phyloP scores from a whole-genome alignment of 1,140 invertebrate species.

The Brachionus rubens region DNA sequence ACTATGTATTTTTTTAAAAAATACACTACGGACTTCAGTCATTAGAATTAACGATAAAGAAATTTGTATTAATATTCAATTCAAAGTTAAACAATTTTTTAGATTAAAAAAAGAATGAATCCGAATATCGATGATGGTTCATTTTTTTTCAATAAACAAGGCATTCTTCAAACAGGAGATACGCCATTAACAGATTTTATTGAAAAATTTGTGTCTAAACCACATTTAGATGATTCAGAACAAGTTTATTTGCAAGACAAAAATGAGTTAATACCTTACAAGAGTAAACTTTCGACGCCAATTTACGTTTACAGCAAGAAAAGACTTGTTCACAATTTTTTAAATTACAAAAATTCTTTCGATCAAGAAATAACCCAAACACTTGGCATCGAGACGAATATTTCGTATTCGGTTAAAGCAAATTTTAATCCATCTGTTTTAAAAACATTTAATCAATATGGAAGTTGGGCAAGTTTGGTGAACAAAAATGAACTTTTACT shows the following conservation, averaged over 20 bases:
- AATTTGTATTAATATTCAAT: too few species aligned
- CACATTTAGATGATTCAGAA: neutral
- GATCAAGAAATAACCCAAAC: neutral
- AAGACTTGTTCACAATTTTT: neutral
- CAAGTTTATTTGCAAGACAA: neutral
- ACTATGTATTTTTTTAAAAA: too few species aligned
- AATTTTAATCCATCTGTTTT: slow-evolving; percentile 56
- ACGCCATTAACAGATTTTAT: slow-evolving; percentile 12
- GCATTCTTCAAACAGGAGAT: neutral
- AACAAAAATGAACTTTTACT: slow-evolving; percentile 58
- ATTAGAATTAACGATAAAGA: too few species aligned
- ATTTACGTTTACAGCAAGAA: slow-evolving; percentile 19
- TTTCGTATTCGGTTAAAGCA: slow-evolving; percentile 48
- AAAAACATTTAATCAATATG: slow-evolving; percentile 51
- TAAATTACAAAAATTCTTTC: slow-evolving; percentile 12
- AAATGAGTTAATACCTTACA: neutral
- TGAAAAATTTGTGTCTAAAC: neutral
- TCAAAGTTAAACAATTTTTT: too few species aligned
- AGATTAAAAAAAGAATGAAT: too few species aligned
- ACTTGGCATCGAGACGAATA: neutral
- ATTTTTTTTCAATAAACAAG: neutral
- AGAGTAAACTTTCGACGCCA: neutral
- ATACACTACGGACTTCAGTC: too few species aligned
- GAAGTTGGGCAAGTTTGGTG: slow-evolving; percentile 53
- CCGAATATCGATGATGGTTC: too few species aligned